Evolutionary conservation across 2,888 invertebrate species (phyloP), one percentile per base, ranked within the genome.

Genomic region (Leptopilina syphax): DNA sequence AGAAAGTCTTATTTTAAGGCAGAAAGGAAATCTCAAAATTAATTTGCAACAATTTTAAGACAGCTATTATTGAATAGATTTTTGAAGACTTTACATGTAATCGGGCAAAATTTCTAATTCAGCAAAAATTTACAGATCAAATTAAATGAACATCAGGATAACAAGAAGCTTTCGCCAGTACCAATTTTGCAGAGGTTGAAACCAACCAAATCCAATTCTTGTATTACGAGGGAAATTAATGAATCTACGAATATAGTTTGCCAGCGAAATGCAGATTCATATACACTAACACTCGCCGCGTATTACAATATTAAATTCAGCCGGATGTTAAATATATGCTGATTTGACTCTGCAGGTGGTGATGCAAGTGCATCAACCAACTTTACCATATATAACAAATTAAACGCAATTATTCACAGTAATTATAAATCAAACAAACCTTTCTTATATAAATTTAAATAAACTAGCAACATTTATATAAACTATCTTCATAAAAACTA

Each of bases 261-360:
- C 44, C 24, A 70, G 70, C 70, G 50, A 50, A 24, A 27, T 9
- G 50, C 70, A 50, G 50, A 50, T 50, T 50, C 12, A 3, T 50
- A 50, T 50, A 50, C 10, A 50, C 34, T 54, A 13, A 54, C 54
- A 13, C 87, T 86, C 24, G 18, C 60, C 60, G 44, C 10, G 9
- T 12, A 18, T 41, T 44, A 18, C 60, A 7, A 70, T 63, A 82
- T 85, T 85, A 88, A 88, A 88, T 88, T 87, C 87, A 86, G 77
- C 81, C 82, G 83, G 84, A 85, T 86, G 86, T 86, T 87, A 88
- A 87, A 88, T 87, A 88, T 9, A 50, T 88, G 88, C 86, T 88
- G 88, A 88, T 87, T 86, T 86, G 84, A 83, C 86, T 86, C 89
- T 83, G 84, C 88, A 89, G 89, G 88, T 89, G 87, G 88, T 83